Evolutionary conservation across 2,797 vertebrate species (phyloP).

Genomic region (Platyrinchus mystaceus): DNA sequence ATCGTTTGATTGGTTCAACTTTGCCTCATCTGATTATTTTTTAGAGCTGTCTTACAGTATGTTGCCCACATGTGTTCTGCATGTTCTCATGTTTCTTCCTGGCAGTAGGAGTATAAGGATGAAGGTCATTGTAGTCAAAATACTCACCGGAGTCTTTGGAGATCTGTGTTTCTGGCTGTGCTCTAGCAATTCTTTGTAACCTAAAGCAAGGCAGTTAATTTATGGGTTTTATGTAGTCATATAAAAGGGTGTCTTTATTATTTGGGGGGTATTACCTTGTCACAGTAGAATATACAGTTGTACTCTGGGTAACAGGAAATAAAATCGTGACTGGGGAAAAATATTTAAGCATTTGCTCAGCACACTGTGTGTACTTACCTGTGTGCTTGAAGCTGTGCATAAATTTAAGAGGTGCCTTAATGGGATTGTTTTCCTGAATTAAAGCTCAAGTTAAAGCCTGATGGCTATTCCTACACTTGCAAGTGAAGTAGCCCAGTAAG

Average conservation of each 20-base stretch:
- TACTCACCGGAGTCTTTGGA: not conserved
- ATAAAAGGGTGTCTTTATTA: not conserved
- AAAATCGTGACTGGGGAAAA: not conserved
- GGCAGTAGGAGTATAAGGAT: not conserved
- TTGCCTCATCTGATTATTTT: not conserved
- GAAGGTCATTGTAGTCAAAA: not conserved
- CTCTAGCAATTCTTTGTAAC: not conserved
- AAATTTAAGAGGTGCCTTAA: not conserved
- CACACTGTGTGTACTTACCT: not conserved
- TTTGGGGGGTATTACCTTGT: not conserved
- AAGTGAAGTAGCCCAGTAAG: not conserved
- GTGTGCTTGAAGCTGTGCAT: not conserved
- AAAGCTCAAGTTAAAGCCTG: not conserved
- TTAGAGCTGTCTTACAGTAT: not conserved
- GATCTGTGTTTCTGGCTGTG: not conserved
- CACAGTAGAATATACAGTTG: not conserved
- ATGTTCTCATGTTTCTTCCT: not conserved
- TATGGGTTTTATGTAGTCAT: not conserved
- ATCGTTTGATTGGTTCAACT: not conserved
- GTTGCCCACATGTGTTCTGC: not conserved
- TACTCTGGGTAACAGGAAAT: not conserved
- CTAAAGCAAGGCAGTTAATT: not conserved
- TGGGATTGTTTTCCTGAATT: not conserved
- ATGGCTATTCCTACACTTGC: not conserved
- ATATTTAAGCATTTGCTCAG: not conserved